Evolutionary conservation across 2,113 vertebrate species (phyloP).

Genomic region (Austrofundulus limnaeus): DNA sequence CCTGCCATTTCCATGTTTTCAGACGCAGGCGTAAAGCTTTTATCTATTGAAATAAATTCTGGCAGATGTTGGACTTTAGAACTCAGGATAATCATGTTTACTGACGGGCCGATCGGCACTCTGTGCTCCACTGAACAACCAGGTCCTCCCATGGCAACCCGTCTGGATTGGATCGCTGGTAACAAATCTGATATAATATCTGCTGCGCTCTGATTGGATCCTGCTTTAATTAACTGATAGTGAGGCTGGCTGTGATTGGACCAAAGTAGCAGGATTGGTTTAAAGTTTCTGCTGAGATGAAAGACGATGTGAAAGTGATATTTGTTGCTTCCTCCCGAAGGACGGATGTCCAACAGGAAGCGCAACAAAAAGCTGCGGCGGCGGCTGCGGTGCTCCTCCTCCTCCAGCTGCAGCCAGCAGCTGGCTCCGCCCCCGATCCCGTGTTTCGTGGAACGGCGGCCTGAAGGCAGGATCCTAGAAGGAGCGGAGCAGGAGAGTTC

Average conservation of each 20-base stretch:
- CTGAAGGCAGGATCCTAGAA: conserved; percentile 75
- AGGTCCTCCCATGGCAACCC: conserved; percentile 65
- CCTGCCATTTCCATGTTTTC: conserved; percentile 76
- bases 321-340: conserved; percentile 35
- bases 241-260: conserved; percentile 50
- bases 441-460: conserved; percentile 69
- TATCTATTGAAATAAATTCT: conserved; percentile 78
- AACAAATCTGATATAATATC: conserved; percentile 67
- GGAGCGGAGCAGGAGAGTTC: conserved; percentile 77
- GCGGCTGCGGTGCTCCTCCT: conserved; percentile 41
- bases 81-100: conserved; percentile 67
- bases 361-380: too few species aligned
- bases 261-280: conserved; percentile 57
- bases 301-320: conserved; percentile 2
- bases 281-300: conserved; percentile 27
- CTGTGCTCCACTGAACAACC: conserved; percentile 66
- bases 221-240: conserved; percentile 75
- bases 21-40: conserved; percentile 65
- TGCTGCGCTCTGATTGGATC: conserved; percentile 64
- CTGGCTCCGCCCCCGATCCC: conserved; percentile 45
- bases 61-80: conserved; percentile 68
- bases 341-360: conserved; percentile 20
- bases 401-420: conserved; percentile 28
- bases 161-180: conserved; percentile 65
- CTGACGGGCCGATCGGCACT: conserved; percentile 61